Base-by-base conservation (phyloP, 1,140 invertebrate species). In the Pinna nobilis region DNA sequence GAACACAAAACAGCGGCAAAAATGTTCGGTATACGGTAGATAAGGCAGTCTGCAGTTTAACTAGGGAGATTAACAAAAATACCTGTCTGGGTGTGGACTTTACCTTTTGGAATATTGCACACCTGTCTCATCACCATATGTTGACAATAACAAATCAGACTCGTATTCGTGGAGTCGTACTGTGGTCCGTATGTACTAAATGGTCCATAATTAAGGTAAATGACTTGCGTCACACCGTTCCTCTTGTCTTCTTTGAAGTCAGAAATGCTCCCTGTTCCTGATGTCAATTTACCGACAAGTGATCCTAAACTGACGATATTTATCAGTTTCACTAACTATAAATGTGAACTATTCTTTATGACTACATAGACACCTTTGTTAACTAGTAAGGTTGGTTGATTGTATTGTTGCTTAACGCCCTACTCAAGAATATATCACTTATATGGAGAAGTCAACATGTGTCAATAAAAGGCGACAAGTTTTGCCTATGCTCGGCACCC, bases 121-220 rank as follows among this genome's bases (percentile, higher is more conserved):
- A 32, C 94, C 94, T n/a, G 92, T 93, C 70, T 96, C 95, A 88
- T 95, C 95, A 0, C 96, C 97, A 84, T 98, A 97, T 0, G 97
- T 97, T 74, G 94, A 93, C 4, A 95, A 93, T 0, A 99, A 92
- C 70, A 99, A 86, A 83, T 98, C 96, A 0, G 95, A 95, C 85
- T 99, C 97, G 76, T 97, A 95, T 86, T 97, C 96, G 96, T 97
- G 0, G 96, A 97, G 88, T 99, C 97, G 88, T 97, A 97, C 23
- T 93, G 93, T 0, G 98, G 98, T 2, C 97, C 97, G 90, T 98
- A 98, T 2, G 96, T 97, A 41, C 95, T 94, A 90, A 97, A 99
- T 3, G 97, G 94, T 0, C 97, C 97, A 88, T 98, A 98, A 86
- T 96, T 95, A 2, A 98, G 89, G 0, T 97, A 95, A 85, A 96